Conservation (phyloP, 2,888 invertebrate species). For the Heliconius ethilla region DNA sequence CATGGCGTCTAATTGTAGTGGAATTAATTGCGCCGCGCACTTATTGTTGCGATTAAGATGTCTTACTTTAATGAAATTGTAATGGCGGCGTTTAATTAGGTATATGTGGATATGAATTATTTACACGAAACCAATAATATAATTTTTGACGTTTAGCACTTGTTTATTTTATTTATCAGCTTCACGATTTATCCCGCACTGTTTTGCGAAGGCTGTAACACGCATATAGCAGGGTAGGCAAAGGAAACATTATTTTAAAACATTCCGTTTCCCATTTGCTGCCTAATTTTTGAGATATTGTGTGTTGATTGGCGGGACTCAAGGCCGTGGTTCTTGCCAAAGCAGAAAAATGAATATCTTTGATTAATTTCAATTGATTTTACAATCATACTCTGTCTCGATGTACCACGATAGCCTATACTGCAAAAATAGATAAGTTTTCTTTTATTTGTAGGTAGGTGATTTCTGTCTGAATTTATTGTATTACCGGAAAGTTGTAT, state of each 20-base stretch:
- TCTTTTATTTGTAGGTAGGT: no score
- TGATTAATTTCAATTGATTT: no score
- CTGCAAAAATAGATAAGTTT: no score
- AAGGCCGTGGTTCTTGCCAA: no score
- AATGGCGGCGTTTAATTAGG: constrained; percentile 41
- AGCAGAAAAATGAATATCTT: not conserved
- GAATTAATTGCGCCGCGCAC: constrained; percentile 50
- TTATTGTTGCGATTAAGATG: constrained; percentile 58
- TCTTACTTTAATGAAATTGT: constrained; percentile 58
- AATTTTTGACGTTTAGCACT: constrained; percentile 13
- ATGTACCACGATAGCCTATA: no score
- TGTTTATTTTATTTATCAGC: not conserved
- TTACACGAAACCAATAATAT: constrained; percentile 25
- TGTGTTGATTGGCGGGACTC: not conserved
- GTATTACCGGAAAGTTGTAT: no score
- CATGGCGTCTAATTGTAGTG: constrained; percentile 64
- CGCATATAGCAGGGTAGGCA: not conserved
- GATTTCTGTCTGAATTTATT: no score
- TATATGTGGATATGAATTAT: constrained; percentile 36
- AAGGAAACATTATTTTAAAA: not conserved
- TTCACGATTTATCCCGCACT: not conserved
- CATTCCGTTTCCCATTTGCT: not conserved
- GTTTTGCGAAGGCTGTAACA: not conserved
- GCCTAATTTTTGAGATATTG: not conserved
- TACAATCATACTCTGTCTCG: no score